These are phyloP conservation scores for Rugalucina vietnamica DNA, from an alignment of 2,888 invertebrate species.

Conservation along the genomic window DNA sequence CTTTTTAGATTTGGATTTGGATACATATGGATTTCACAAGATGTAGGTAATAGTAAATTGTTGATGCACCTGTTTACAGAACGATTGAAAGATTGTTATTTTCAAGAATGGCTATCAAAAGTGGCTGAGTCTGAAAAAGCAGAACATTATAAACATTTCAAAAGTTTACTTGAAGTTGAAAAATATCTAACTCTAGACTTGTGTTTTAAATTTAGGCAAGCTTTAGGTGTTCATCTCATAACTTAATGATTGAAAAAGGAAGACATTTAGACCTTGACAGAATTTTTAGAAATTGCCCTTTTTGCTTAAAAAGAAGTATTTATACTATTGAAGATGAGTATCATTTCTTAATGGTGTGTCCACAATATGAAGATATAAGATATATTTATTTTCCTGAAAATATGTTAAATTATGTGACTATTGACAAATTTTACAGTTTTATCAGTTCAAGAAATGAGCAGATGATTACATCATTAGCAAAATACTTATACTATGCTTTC, in stretches of 20 bases:
- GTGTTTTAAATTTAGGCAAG: slow-evolving; percentile 6
- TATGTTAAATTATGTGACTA: too few relatives aligned
- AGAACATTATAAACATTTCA: slow-evolving; percentile 11
- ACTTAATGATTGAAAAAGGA: background rate
- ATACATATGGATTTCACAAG: background rate
- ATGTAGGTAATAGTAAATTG: background rate
- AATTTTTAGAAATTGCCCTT: too few relatives aligned
- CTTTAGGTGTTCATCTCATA: slow-evolving; percentile 7
- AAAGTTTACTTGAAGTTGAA: background rate
- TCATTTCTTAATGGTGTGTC: too few relatives aligned
- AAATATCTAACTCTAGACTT: background rate
- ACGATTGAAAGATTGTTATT: background rate
- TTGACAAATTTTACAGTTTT: too few relatives aligned
- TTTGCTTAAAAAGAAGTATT: too few relatives aligned
- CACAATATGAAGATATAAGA: too few relatives aligned
- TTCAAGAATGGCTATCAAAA: background rate
- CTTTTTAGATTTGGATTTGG: background rate
- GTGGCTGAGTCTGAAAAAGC: background rate
- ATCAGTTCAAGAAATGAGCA: too few relatives aligned
- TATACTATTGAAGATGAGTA: too few relatives aligned
- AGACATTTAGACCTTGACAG: too few relatives aligned
- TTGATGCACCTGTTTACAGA: background rate
- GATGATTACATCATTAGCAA: too few relatives aligned
- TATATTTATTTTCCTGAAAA: too few relatives aligned
- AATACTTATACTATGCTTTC: too few relatives aligned